Evolutionary conservation across 2,113 vertebrate species (phyloP).

Genomic region (Taurulus bubalis): DNA sequence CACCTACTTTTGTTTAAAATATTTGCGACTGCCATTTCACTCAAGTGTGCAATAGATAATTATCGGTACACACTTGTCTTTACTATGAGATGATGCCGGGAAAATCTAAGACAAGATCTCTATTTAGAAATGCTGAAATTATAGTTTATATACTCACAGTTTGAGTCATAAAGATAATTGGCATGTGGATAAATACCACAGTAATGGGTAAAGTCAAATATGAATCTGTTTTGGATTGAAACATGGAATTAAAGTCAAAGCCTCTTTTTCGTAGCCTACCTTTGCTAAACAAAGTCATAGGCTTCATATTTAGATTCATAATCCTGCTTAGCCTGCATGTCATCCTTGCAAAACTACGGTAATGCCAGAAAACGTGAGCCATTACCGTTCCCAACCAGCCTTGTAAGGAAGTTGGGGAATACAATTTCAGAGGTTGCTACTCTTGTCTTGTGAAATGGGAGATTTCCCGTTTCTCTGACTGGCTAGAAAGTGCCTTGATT

Average conservation of each 20-base stretch:
- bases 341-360: slow-evolving; percentile 4
- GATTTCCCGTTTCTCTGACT: slow-evolving; percentile 3
- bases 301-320: slow-evolving; percentile 8
- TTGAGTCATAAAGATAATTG: not conserved
- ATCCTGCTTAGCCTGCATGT: slow-evolving; percentile 12
- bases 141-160: not conserved
- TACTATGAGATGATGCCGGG: not conserved
- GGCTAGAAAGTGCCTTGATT: not conserved
- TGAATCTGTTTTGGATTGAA: not conserved
- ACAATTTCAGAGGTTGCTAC: slow-evolving; percentile 15
- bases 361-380: slow-evolving; percentile 14
- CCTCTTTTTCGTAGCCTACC: not conserved
- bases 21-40: not conserved
- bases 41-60: not conserved
- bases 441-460: not conserved
- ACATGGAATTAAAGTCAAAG: not conserved
- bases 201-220: not conserved
- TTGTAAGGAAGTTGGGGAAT: not conserved
- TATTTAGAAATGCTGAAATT: not conserved
- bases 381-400: not conserved
- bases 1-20: not conserved
- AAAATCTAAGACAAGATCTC: not conserved
- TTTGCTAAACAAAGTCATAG: slow-evolving; percentile 2
- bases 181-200: not conserved
- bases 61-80: not conserved